Evolutionary conservation across 2,888 invertebrate genomes (phyloP).

Genomic region (Tanytarsus gracilentus): DNA sequence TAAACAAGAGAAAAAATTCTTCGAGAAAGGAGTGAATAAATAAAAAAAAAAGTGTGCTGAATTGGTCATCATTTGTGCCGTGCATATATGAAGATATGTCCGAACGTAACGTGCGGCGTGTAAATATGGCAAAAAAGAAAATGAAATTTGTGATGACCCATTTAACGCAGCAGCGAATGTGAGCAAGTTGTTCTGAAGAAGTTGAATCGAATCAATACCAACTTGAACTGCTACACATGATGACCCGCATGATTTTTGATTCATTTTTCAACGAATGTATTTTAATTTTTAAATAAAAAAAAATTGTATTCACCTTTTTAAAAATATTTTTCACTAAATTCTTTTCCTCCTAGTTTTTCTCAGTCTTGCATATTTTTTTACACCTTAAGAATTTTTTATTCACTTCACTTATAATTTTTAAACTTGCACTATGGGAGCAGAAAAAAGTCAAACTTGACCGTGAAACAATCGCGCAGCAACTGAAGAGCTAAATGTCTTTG

Average conservation of each 20-base stretch:
- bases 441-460: conserved; percentile 1
- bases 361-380: neutral
- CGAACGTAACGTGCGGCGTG: conserved; percentile 1
- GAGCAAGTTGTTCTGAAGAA: neutral
- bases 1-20: too few species aligned
- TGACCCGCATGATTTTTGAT: conserved; percentile 11
- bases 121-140: conserved; percentile 15
- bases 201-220: neutral
- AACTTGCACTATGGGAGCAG: too few species aligned
- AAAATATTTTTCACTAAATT: too few species aligned
- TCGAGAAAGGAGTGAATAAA: too few species aligned
- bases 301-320: too few species aligned
- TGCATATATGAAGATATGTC: conserved; percentile 1
- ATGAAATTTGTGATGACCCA: conserved; percentile 8
- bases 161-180: conserved; percentile 5
- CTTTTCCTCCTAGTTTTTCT: too few species aligned
- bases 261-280: too few species aligned
- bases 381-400: neutral
- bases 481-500: neutral
- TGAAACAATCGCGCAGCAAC: conserved; percentile 15
- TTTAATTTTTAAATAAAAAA: too few species aligned
- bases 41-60: conserved; percentile 5
- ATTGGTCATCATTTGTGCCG: conserved; percentile 4
- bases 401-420: neutral
- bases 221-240: neutral